Conservation (phyloP, 2,888 invertebrate species). For the Diaperis boleti region DNA sequence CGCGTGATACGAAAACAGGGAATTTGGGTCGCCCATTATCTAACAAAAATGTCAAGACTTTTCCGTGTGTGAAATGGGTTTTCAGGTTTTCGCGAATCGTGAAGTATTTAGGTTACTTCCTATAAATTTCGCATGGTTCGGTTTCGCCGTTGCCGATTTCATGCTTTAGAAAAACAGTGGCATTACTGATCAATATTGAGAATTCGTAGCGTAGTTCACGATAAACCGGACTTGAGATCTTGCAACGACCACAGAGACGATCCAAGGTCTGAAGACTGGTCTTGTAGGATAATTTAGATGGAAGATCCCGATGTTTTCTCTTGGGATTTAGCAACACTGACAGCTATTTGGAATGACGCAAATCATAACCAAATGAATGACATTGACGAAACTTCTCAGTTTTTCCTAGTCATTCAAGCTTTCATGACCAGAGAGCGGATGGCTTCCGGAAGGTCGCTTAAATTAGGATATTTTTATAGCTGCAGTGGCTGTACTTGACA, state of each 20-base stretch:
- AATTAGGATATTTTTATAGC: too few relatives aligned
- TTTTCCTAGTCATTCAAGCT: not conserved
- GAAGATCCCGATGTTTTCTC: not conserved
- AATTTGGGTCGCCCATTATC: slow-evolving; percentile 7
- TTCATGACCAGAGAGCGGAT: not conserved
- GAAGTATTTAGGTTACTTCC: slow-evolving; percentile 10
- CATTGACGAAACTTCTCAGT: not conserved
- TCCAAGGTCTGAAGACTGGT: slow-evolving; percentile 2
- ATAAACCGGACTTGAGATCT: slow-evolving; percentile 1
- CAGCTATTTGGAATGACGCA: not conserved
- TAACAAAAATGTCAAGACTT: not conserved
- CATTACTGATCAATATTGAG: slow-evolving; percentile 1
- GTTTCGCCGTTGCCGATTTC: slow-evolving; percentile 3
- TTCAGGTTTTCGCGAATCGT: slow-evolving; percentile 5
- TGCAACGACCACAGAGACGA: not conserved
- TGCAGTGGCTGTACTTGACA: too few relatives aligned
- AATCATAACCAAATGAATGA: slow-evolving; percentile 1
- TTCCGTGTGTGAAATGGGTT: slow-evolving; percentile 10
- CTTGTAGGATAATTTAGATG: not conserved
- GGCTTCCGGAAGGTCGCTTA: not conserved
- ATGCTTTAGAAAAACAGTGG: slow-evolving; percentile 1
- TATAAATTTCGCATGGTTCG: slow-evolving; percentile 1
- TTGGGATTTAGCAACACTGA: not conserved
- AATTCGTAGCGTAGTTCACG: not conserved
- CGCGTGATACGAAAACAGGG: not conserved